phyloP scores from a whole-genome alignment of 2,113 vertebrate species.

The Polypterus bichir region DNA sequence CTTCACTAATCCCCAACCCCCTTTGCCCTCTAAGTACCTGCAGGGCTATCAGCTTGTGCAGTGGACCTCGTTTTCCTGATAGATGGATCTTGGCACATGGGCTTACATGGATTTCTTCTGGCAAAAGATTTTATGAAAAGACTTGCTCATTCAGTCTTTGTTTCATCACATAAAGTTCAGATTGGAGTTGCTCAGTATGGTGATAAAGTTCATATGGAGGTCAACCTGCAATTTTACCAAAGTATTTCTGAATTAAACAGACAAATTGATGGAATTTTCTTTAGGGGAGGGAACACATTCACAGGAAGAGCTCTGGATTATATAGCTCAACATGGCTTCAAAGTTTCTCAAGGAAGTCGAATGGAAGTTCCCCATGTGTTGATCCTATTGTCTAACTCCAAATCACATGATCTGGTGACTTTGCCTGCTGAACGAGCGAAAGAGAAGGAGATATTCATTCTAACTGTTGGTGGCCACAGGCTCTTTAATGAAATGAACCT shows the following conservation, averaged over 20 bases:
- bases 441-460: constrained; percentile 14
- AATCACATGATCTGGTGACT: constrained; percentile 10
- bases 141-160: constrained; percentile 6
- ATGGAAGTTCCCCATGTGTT: constrained; percentile 15
- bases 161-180: constrained; percentile 1
- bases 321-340: constrained; percentile 11
- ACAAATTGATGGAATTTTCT: constrained; percentile 12
- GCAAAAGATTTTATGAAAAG: constrained; percentile 20
- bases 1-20: not conserved
- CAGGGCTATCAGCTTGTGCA: constrained; percentile 13
- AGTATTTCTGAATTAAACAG: constrained; percentile 1
- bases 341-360: not conserved
- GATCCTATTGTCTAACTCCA: constrained; percentile 14
- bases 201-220: constrained; percentile 10
- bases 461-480: constrained; percentile 8
- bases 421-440: not conserved
- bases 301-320: constrained; percentile 16
- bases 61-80: constrained; percentile 22
- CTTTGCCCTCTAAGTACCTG: constrained; percentile 9
- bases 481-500: constrained; percentile 7
- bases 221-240: constrained; percentile 13
- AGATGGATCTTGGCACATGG: constrained; percentile 22
- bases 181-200: constrained; percentile 19
- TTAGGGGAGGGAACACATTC: constrained; percentile 15
- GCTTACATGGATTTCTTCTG: constrained; percentile 14